Evolutionary conservation across 2,797 vertebrate species (phyloP), one percentile per base, ranked within the genome.

Genomic region (Harpagifer antarcticus): DNA sequence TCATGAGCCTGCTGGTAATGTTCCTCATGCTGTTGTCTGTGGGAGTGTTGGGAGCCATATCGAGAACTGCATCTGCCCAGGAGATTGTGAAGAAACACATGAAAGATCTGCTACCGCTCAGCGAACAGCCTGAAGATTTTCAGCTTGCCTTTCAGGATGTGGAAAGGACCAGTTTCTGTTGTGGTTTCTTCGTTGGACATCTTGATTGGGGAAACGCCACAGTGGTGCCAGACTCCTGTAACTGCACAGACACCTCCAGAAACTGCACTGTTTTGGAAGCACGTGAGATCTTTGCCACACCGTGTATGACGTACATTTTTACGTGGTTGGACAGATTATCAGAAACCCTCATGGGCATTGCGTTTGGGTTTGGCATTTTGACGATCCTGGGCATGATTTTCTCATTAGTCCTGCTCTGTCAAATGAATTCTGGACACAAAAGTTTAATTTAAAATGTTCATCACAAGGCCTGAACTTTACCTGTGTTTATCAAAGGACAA

Each of bases 1-100:
- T 96, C 81, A 74, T 94, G 27, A 92, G 91, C 15, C 82, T 96
- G 54, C 76, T 96, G 47, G 23, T 82, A 20, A 91, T 96, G 74
- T 82, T 96, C 76, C 37, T 94, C 47, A 73, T 96, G 82, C 88
- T 96, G 72, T 0, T 96, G 45, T 73, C 75, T 4, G 88, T 90
- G 54, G 95, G 95, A 4, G 1, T 85, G 42, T 13, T 96, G 78
- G 95, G 91, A 79, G 85, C 72, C 23, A 9, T 91, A 12, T 78
- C 88, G 43, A 93, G 67, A 79, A 63, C 91, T 33, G 7, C 92
- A 86, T 92, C 94, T 5, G 71, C 67, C 17, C 83, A 72, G 76
- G 53, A 69, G 20, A 4, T 48, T 67, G 57, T 74, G 68, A 53
- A 40, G 72, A 20, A 72, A n/a, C 43, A 54, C 31, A 1, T 84